Conservation (phyloP, 1,140 invertebrate species). For the Atopsyche davidsoni region DNA sequence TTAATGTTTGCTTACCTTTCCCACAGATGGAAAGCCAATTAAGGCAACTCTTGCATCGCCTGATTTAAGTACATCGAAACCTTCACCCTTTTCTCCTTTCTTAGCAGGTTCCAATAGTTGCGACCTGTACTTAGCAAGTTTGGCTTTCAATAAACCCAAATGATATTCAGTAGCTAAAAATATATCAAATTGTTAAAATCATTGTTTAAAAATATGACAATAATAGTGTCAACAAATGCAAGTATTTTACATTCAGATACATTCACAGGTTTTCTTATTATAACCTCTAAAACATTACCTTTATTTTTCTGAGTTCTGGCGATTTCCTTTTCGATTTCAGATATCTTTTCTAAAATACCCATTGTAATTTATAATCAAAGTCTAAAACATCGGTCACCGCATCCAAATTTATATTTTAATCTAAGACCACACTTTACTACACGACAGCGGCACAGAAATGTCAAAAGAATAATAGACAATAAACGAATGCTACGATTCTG, state of each 20-base stretch:
- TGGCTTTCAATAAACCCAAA: constrained; percentile 96
- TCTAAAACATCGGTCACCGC: constrained; percentile 21
- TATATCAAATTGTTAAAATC: too few relatives aligned
- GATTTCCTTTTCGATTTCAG: constrained; percentile 97
- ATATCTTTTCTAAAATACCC: constrained; percentile 97
- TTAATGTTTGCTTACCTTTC: constrained; percentile 59
- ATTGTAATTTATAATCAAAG: constrained; percentile 55
- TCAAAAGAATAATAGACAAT: too few relatives aligned
- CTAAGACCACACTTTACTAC: too few relatives aligned
- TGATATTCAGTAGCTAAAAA: constrained; percentile 96
- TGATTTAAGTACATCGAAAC: constrained; percentile 99
- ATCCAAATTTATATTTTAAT: too few relatives aligned
- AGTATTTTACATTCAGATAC: constrained; percentile 9
- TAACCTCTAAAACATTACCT: constrained; percentile 56
- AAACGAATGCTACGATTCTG: too few relatives aligned
- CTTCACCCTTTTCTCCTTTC: constrained; percentile 96
- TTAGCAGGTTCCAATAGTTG: constrained; percentile 93
- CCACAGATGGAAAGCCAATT: constrained; percentile 96
- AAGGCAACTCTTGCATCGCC: constrained; percentile 98
- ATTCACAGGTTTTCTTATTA: constrained; percentile 5
- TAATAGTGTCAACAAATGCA: background rate
- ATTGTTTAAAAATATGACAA: constrained; percentile 20
- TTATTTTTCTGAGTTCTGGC: constrained; percentile 99
- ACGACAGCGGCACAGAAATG: too few relatives aligned
- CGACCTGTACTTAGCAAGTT: constrained; percentile 95